phyloP scores from a whole-genome alignment of 2,113 vertebrate species.

The Procavia capensis region DNA sequence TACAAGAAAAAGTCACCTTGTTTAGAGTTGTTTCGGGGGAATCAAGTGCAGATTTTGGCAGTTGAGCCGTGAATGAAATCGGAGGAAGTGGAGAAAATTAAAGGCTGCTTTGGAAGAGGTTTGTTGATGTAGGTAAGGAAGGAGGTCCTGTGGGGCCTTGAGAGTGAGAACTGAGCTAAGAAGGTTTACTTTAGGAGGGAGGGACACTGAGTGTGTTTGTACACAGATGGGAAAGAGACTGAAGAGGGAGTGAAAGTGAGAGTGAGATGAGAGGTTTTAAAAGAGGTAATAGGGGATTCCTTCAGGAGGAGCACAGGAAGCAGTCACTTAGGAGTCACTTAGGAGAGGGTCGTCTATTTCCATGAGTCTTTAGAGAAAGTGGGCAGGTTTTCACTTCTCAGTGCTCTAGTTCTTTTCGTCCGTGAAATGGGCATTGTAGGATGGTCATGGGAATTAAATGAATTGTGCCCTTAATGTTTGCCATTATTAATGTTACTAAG shows the following conservation, averaged over 20 bases:
- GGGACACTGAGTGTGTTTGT: not conserved
- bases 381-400: not conserved
- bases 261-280: not conserved
- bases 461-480: not conserved
- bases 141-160: not conserved
- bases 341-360: not conserved
- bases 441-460: slow-evolving; percentile 4
- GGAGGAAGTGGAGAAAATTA: not conserved
- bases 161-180: not conserved
- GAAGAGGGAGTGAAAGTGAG: not conserved
- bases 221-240: not conserved
- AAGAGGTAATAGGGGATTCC: not conserved
- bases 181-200: not conserved
- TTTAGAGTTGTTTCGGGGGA: not conserved
- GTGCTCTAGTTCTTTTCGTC: slow-evolving; percentile 7
- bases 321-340: not conserved
- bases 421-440: not conserved
- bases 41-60: not conserved
- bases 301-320: not conserved
- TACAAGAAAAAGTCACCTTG: not conserved
- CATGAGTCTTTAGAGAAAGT: slow-evolving; percentile 6
- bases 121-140: slow-evolving; percentile 19
- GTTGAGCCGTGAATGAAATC: not conserved
- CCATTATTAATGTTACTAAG: slow-evolving; percentile 14
- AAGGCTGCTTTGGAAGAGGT: slow-evolving; percentile 13